Conservation (phyloP, 2,797 vertebrate species). For the Erethizon dorsatum region DNA sequence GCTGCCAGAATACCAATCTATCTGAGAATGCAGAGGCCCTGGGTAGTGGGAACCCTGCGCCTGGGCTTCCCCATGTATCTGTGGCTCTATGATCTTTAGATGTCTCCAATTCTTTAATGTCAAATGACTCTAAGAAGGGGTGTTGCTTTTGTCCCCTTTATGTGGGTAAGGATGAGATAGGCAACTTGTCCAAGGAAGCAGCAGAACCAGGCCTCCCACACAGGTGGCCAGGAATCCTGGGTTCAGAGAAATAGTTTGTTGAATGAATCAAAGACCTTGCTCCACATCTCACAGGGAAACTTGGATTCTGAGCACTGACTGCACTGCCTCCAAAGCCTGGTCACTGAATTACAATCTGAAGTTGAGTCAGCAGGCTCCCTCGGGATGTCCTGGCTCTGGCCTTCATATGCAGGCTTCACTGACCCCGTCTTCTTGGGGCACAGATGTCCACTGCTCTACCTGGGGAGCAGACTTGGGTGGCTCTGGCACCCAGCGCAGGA, state of each 20-base stretch:
- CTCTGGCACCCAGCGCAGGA: background rate
- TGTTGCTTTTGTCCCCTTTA: conserved; percentile 2
- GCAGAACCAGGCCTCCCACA: background rate
- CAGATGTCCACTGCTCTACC: background rate
- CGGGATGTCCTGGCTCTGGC: background rate
- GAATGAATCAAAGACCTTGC: background rate
- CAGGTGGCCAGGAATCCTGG: background rate
- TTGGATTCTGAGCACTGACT: background rate
- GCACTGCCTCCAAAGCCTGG: background rate
- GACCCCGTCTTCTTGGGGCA: background rate
- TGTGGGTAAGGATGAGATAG: background rate
- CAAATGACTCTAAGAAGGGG: background rate
- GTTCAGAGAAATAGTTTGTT: background rate
- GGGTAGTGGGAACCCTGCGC: background rate
- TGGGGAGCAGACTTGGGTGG: background rate
- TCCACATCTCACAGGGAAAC: background rate
- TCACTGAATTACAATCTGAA: background rate
- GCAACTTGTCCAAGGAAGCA: background rate
- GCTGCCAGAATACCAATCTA: conserved; percentile 74
- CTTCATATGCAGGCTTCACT: background rate
- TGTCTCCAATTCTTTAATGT: background rate
- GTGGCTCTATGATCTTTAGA: background rate
- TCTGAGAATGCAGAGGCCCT: conserved; percentile 59
- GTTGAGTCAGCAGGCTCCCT: background rate
- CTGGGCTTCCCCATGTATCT: conserved; percentile 40